Percentiles rank a stretch among this genome's conserved stretches.
phyloP scores from a whole-genome alignment of 2,797 vertebrate genomes.

The Setipinna tenuifilis region DNA sequence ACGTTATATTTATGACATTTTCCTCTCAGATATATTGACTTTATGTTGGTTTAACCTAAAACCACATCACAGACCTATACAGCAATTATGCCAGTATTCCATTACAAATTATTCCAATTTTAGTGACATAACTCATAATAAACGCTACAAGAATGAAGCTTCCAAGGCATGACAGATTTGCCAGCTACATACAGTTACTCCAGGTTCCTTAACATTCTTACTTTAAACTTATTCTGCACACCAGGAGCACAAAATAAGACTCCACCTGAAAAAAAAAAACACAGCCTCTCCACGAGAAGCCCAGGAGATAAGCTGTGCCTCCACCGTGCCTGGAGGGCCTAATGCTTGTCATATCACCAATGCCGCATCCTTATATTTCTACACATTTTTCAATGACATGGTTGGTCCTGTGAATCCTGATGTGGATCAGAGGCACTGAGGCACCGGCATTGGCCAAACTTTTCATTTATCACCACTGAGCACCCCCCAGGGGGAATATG shows the following conservation, averaged over 20 bases:
- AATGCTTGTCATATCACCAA: not conserved
- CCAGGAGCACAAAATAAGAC: not conserved
- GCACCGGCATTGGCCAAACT: conserved; percentile 46
- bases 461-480: conserved; percentile 58
- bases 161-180: not conserved
- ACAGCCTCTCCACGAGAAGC: not conserved
- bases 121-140: not conserved
- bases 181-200: not conserved
- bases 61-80: not conserved
- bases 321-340: not conserved
- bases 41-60: not conserved
- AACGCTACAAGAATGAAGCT: not conserved
- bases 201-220: not conserved
- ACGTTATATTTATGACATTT: conserved; percentile 28
- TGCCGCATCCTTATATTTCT: not conserved
- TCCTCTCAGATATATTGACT: not conserved
- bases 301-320: not conserved
- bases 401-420: not conserved
- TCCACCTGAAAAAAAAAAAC: not conserved
- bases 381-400: not conserved
- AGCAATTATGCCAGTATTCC: not conserved
- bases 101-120: not conserved
- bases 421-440: not conserved
- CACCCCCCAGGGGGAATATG: conserved; percentile 48
- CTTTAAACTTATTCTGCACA: not conserved